phyloP scores from a whole-genome alignment of 2,113 vertebrate species.

The Neolamprologus fasciatus region DNA sequence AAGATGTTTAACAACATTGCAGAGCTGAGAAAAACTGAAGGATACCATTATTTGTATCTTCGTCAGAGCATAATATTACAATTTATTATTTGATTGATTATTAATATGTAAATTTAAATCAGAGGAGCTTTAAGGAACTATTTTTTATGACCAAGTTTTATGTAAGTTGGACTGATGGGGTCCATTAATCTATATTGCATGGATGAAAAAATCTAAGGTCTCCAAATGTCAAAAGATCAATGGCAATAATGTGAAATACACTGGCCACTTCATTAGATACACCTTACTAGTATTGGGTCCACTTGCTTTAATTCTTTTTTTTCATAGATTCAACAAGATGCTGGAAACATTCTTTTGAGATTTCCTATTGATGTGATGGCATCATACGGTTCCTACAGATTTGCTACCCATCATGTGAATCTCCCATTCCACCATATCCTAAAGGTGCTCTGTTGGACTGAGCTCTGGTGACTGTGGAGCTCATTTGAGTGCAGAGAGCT shows the following conservation, averaged over 20 bases:
- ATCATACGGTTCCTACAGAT: not conserved
- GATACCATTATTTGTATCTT: not conserved
- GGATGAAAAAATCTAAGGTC: accelerated
- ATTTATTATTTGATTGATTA: not conserved
- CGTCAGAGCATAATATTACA: not conserved
- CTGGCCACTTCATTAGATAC: not conserved
- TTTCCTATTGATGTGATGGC: not conserved
- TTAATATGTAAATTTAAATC: not conserved
- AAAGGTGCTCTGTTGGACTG: not conserved
- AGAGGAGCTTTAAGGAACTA: not conserved
- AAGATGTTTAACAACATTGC: not conserved
- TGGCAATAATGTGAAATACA: not conserved
- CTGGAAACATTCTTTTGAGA: not conserved
- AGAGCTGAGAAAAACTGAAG: not conserved
- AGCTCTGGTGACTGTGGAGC: not conserved
- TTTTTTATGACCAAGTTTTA: not conserved
- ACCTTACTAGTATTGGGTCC: not conserved
- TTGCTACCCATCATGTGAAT: not conserved
- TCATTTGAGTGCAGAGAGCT: not conserved
- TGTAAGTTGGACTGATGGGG: accelerated
- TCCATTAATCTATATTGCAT: not conserved
- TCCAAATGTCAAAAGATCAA: not conserved
- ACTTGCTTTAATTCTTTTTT: not conserved
- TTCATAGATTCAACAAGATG: not conserved
- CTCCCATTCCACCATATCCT: not conserved